Percentiles rank a stretch among this genome's conserved stretches.
These are phyloP conservation scores for Hippocampus barbouri DNA, from an alignment of 2,113 vertebrate genomes.

Conservation along the genomic window DNA sequence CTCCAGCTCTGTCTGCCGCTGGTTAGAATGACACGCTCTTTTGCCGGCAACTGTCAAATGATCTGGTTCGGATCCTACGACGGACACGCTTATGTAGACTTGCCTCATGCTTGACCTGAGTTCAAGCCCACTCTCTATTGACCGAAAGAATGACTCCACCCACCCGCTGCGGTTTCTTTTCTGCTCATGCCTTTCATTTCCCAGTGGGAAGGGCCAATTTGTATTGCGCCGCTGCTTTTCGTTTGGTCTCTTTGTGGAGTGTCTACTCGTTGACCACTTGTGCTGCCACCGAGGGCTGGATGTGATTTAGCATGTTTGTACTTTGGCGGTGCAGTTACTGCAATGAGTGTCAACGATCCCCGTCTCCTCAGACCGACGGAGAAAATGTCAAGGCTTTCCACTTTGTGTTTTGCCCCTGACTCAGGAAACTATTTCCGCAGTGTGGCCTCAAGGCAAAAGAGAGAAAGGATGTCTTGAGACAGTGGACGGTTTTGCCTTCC, in stretches of 20 bases:
- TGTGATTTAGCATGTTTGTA: neutral
- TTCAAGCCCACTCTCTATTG: conserved; percentile 28
- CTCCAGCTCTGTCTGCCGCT: conserved; percentile 7
- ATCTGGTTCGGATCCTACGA: conserved; percentile 5
- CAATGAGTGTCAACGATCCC: neutral
- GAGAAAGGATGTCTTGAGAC: neutral
- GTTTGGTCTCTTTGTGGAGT: conserved; percentile 3
- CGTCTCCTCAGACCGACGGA: neutral
- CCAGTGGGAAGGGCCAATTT: conserved; percentile 25
- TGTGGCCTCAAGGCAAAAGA: neutral
- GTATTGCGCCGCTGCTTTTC: conserved; percentile 13
- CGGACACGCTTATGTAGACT: conserved; percentile 10
- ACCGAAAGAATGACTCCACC: conserved; percentile 29
- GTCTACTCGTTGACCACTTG: conserved; percentile 12
- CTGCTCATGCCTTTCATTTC: conserved; percentile 44
- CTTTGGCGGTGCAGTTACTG: neutral
- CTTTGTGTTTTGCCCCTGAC: neutral
- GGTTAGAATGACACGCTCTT: neutral
- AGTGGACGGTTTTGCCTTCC: neutral
- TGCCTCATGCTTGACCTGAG: conserved; percentile 33
- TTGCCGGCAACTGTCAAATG: neutral
- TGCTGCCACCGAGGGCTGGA: conserved; percentile 2
- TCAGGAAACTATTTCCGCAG: conserved; percentile 8
- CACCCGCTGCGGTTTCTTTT: conserved; percentile 24
- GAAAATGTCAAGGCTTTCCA: neutral